phyloP scores from a whole-genome alignment of 2,888 invertebrate genomes.

The Helleia helle region DNA sequence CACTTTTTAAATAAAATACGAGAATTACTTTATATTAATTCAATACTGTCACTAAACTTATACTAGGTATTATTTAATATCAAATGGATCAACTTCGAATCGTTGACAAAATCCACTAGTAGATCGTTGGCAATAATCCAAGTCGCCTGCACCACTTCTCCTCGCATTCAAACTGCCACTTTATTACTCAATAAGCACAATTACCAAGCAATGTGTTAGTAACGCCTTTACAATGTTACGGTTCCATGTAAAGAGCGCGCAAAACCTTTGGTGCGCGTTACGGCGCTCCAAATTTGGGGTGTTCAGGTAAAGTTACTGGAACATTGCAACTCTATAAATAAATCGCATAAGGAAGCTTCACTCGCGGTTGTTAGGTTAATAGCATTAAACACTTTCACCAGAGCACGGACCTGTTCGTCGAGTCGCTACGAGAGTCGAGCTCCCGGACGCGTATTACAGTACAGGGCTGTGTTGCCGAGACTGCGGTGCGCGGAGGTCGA shows the following conservation, averaged over 20 bases:
- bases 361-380: constrained; percentile 45
- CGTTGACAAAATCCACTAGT: constrained; percentile 48
- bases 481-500: constrained; percentile 72
- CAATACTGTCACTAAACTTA: constrained; percentile 14
- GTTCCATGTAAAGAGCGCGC: constrained; percentile 35
- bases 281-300: constrained; percentile 73
- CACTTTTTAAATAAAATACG: background rate
- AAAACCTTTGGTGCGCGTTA: constrained; percentile 40
- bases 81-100: constrained; percentile 32
- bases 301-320: constrained; percentile 73
- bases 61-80: constrained; percentile 24
- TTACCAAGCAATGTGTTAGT: constrained; percentile 39
- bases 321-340: constrained; percentile 62
- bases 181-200: constrained; percentile 28
- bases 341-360: constrained; percentile 53
- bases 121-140: constrained; percentile 59
- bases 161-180: constrained; percentile 57
- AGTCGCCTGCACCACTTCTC: constrained; percentile 60
- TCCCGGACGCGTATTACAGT: constrained; percentile 69
- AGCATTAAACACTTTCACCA: constrained; percentile 54
- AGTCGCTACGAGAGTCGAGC: constrained; percentile 68
- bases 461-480: constrained; percentile 63
- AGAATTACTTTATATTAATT: background rate
- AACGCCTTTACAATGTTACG: constrained; percentile 49
- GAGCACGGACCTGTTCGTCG: constrained; percentile 70